Evolutionary conservation across 37 sponge, comb jelly and placozoan genomes (phyloP), one percentile per base, ranked within the genome.

Genomic region (Cliona cf. orientalis): DNA sequence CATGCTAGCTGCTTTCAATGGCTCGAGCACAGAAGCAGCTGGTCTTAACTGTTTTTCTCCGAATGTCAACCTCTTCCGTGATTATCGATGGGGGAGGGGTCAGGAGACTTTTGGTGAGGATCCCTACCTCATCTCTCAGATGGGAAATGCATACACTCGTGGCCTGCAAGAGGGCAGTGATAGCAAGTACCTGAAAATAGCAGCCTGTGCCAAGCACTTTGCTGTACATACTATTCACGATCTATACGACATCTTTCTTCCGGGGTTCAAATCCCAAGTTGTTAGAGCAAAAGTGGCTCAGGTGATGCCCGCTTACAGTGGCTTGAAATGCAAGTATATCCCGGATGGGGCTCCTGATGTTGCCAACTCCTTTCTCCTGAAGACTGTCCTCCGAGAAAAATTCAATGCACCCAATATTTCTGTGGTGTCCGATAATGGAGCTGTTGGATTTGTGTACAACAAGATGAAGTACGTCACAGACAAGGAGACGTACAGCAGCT

Each of bases 1-100:
- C 38, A 80, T 88, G 81, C 75, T 92, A 35, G 71, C 58, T 21
- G 26, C 17, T 22, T 64, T 69, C 56, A 80, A 73, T 73, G 93
- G 93, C 5, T 66, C 84, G 35, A 92, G 93, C 65, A 83, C 84
- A 23, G 93, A 92, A 60, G 93, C 93, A 2, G 88, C 89, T 68
- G 93, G 87, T 37, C 77, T 92, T 2, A 92, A 92, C 89, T 92
- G 93, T 71, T 92, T 92, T 57, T 81, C 87, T 44, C 93, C 93
- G 11, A 92, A 92, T 70, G 93, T 92, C 21, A 92, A 92, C 55
- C 81, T 91, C 37, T 76, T 86, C 32, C 77, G 91, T 26, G 91
- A 91, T 71, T 87, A 87, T 31, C 72, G 91, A 0, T 91, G 91
- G 91, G 91, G 91, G n/a, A 67, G 91, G 28, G 87, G 71, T 9